Base-by-base conservation (phyloP, 2,888 invertebrate species). In the Brachylomia viminalis region DNA sequence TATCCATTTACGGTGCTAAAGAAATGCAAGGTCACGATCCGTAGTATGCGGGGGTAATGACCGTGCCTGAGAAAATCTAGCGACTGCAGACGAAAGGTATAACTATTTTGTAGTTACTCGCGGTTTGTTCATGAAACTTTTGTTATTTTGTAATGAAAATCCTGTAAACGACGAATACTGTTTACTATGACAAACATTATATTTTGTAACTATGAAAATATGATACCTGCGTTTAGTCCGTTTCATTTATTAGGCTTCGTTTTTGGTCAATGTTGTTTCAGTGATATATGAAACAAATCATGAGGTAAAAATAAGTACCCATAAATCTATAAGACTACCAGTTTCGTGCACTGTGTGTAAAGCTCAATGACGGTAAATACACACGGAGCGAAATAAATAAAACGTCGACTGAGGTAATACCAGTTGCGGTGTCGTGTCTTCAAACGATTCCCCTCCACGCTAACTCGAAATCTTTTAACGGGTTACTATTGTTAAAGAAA, bases 401-500 rank as follows among this genome's bases (percentile, higher is more conserved):
- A 75, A 65, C 56, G 62, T 67, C 49, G 33, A 66, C 64, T 17
- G 59, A 70, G 27, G 72, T 49, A 70, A 77, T 70, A 80, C 56
- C 64, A 52, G 68, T 71, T 69, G 77, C 82, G 80, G 84, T 86
- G 84, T 87, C 88, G 80, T 87, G 88, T 84, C 86, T 87, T 80
- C 86, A 89, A 91, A 89, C 87, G 87, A 83, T 87, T 83, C 75
- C 65, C 82, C 74, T 90, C 79, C 88, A 89, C 87, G 87, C 86
- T 88, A 84, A 81, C 84, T 82, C 66, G 77, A 87, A 89, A 91
- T 89, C 83, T 89, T 90, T 88, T 87, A 83, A 87, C 85, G 82
- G 77, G 77, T 72, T 77, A 67, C 83, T 81, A 84, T 88, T 89
- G 84, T 90, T 86, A 81, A 83, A 85, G 83, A 89, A 83, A 86